Base-by-base conservation (phyloP, 1,140 invertebrate genomes). In the Cotesia glomerata region DNA sequence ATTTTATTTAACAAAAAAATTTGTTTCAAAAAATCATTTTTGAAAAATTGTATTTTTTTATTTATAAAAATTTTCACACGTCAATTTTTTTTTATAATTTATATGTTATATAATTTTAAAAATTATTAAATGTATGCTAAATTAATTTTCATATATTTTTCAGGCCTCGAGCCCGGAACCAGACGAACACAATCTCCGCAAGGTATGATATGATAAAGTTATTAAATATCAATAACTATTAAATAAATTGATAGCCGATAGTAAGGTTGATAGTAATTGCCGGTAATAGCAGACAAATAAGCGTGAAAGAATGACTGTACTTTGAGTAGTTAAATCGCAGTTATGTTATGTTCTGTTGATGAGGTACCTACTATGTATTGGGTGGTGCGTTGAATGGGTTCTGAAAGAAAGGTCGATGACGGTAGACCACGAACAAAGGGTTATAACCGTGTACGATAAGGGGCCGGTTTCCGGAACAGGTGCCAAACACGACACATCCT, bases 111-210 rank as follows among this genome's bases (percentile, higher is more conserved):
- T 2, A 26, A 26, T 26, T 26, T 0, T 2, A 26, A 26, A 26
- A 26, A 26, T 26, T 26, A 3, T 26, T 3, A 26, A 26, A 26
- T 26, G 3, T 26, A 1, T 26, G 26, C 26, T 1, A 26, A 26
- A 26, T 26, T 26, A 26, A 26, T 26, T 26, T 26, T 26, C 26
- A 26, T 26, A 26, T 26, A 26, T 26, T 26, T 26, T 26, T 26
- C 26, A 26, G 26, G 26, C 3, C 26, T 26, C 26, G 1, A 26
- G 26, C 13, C 4, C 69, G 16, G 78, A 80, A 5, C 45, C 26
- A 4, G 71, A 70, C 14, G 82, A 84, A 66, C 16, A 81, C 49
- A 77, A 76, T 58, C 78, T 84, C 14, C 79, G 79, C 66, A 82
- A 80, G 75, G 82, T 54, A 16, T 26, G n/a, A 54, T n/a, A 52